Base-by-base conservation (phyloP, 2,888 invertebrate genomes). In the Didymodactylos carnosus region DNA sequence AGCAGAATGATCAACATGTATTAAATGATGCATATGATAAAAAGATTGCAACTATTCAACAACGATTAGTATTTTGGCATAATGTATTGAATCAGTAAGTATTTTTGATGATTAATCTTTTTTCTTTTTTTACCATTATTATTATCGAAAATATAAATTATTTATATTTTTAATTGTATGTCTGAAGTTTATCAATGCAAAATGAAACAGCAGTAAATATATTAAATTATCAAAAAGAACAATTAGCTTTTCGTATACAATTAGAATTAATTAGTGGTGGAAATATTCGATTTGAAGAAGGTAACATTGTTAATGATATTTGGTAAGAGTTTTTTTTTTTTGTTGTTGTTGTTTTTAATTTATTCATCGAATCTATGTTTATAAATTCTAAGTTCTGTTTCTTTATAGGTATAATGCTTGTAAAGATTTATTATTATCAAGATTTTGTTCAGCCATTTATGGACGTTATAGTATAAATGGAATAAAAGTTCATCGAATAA, bases 261-360 rank as follows among this genome's bases (percentile, higher is more conserved):
- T 78, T 80, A 72, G 83, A 83, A 75, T 77, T 83, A 41, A 82
- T 82, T 73, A 82, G 81, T 39, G 83, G 82, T 2, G 83, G 83
- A 27, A 83, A 83, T 79, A 79, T 83, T n/a, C 76, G 82, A 39
- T 82, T 82, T 80, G 82, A 82, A 75, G 80, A 81, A 72, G 82
- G 82, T 1, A 71, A 39, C 23, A 78, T 78, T 43, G 77, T 79
- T 6, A 76, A 79, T 27, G 81, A 82, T 77, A 76, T 79, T 39
- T 83, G 83, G 83, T 82, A 76, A 75, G 8, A 39, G 19, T 2
- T 23, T 19, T 40, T 5, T 39, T 6, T 35, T 14, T 49, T 25
- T 8, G 10, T 10, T 39, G n/a, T n/a, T n/a, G n/a, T n/a, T n/a
- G n/a, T n/a, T n/a, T n/a, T n/a, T n/a, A n/a, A n/a, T n/a, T n/a